Evolutionary conservation across 2,113 vertebrate genomes (phyloP).

Genomic region (Perognathus longimembris): DNA sequence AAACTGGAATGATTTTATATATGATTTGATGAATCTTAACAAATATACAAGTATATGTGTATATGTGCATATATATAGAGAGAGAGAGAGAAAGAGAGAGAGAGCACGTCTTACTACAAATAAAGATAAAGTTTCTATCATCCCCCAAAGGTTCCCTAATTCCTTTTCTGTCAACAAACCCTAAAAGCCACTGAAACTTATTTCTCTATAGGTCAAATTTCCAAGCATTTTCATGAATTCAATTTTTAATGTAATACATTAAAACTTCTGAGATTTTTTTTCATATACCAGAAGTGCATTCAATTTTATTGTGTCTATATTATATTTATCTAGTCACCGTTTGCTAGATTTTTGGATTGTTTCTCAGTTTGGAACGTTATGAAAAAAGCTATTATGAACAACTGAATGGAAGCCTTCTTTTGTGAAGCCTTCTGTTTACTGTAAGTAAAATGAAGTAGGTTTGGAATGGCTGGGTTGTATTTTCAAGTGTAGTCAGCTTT

Average conservation of each 20-base stretch:
- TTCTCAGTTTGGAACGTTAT: neutral
- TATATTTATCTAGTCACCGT: neutral
- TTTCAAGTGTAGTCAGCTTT: neutral
- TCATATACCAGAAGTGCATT: neutral
- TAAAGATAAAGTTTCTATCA: neutral
- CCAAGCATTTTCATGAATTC: neutral
- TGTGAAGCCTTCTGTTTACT: neutral
- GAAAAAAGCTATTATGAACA: neutral
- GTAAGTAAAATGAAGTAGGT: neutral
- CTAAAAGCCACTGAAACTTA: neutral
- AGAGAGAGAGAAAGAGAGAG: too few species aligned
- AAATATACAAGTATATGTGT: neutral
- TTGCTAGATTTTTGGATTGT: neutral
- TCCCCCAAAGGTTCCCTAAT: neutral
- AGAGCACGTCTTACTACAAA: neutral
- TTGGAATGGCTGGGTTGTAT: neutral
- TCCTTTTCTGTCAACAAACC: rapidly evolving
- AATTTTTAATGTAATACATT: too few species aligned
- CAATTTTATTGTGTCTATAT: neutral
- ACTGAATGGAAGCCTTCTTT: neutral
- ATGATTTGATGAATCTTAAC: too few species aligned
- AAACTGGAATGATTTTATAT: too few species aligned
- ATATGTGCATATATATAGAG: too few species aligned
- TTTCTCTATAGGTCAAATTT: neutral
- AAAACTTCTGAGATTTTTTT: neutral